Evolutionary conservation across 2,113 vertebrate species (phyloP), one percentile per base, ranked within the genome.

Genomic region (Bubo scandiacus): DNA sequence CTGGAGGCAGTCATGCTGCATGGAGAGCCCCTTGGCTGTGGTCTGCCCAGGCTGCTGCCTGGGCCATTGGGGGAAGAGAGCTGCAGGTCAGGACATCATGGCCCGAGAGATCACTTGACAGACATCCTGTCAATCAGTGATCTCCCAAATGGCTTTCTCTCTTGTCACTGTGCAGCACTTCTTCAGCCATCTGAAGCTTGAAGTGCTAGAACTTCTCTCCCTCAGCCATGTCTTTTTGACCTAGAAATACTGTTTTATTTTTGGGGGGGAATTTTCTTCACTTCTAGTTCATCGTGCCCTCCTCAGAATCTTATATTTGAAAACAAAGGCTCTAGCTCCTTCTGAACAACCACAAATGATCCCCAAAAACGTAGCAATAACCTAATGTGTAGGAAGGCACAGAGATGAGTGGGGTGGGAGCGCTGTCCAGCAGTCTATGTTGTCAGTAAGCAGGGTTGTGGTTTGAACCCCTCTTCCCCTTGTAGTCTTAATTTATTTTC

Each of bases 91-190:
- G 59, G 55, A n/a, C 12, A 5, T 86, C 11, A 4, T 0, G 0
- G 40, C 58, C 27, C 1, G 15, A 36, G 61, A 72, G 30, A 77
- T 68, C n/a, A 15, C 55, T 66, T 68, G 15, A 22, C 52, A 68
- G 38, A 18, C 0, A 0, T 40, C 42, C 14, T 2, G 3, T 66
- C 59, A 70, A 1, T 74, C 52, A 47, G 51, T 8, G 0, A 5
- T 78, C 32, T 92, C 26, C 47, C 47, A 36, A 18, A 15, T 59
- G 63, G 32, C 34, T 5, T 70, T 74, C 61, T 67, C 8, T 81
- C 38, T 80, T 80, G 30, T 73, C 62, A 19, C 63, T 40, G 38
- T 47, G 40, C 49, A 47, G 54, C 42, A 11, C 45, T 47, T 47
- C 63, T 67, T 79, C 84, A 92, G 3, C 52, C 29, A 25, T 55